Evolutionary conservation across 1,140 invertebrate species (phyloP).

Genomic region (Paraescarpia echinospica): DNA sequence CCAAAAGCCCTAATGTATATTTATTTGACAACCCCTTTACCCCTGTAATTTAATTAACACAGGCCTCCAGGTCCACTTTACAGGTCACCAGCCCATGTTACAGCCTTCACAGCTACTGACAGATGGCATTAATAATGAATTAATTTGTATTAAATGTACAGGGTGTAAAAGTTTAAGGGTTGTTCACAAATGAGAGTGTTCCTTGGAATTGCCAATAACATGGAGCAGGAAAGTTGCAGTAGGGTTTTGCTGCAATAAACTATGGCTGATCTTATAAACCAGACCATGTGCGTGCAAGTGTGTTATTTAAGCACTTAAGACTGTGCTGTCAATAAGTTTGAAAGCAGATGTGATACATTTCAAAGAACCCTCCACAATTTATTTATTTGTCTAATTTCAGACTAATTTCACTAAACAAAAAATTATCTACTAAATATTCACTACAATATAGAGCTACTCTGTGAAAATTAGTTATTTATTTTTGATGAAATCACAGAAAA

Average conservation of each 20-base stretch:
- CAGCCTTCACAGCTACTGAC: neutral
- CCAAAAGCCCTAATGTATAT: neutral
- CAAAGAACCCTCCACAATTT: too few relatives aligned
- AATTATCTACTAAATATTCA: too few relatives aligned
- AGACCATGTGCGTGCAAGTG: neutral
- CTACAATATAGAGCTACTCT: too few relatives aligned
- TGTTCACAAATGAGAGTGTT: neutral
- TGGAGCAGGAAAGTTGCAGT: neutral
- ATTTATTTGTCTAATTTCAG: too few relatives aligned
- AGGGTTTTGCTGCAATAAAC: neutral
- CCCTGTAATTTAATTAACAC: neutral
- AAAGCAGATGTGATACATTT: too few relatives aligned
- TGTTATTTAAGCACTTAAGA: neutral
- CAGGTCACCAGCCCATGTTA: neutral
- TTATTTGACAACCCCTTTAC: neutral
- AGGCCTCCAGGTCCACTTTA: neutral
- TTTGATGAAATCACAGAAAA: too few relatives aligned
- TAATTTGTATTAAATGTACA: neutral
- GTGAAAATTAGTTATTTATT: too few relatives aligned
- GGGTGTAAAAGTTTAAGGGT: neutral
- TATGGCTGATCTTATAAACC: neutral
- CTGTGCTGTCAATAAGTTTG: neutral
- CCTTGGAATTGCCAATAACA: neutral
- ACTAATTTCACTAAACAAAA: too few relatives aligned
- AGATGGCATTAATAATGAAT: neutral